Evolutionary conservation across 2,888 invertebrate species (phyloP), one percentile per base, ranked within the genome.

Genomic region (Trachelus troglodyta): DNA sequence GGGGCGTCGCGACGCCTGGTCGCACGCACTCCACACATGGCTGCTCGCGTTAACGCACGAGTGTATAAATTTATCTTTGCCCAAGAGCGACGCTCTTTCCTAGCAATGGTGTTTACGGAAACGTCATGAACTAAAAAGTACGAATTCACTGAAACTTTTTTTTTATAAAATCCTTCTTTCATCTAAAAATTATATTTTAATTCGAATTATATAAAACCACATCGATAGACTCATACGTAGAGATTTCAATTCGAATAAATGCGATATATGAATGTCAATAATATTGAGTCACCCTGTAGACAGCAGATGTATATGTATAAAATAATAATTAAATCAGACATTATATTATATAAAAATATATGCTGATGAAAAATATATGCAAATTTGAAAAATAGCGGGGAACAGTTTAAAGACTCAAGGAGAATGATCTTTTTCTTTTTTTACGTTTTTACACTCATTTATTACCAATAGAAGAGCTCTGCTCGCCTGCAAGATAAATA

Each of bases 11-110:
- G 74, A 74, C 74, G 74, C 37, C 35, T 23, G n/a, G 74, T 31
- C 74, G 37, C 74, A n/a, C 74, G 3, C 35, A 34, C 9, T 56
- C 23, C 56, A 1, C 56, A 71, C 71, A 71, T 56, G 71, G 33
- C 33, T 31, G 31, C 71, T 31, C 12, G 71, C 71, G 71, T 34
- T 71, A 31, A 34, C 71, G 71, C 71, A 34, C 34, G 71, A 31
- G 71, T 12, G 74, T 15, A 79, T 85, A 82, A 81, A 85, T 85
- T 85, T 83, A 85, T 85, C 81, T 80, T 73, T 73, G 34, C 79
- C 15, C 35, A 34, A 74, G 35, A 34, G n/a, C 35, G 37, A 71
- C 12, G 71, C 71, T 23, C 11, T 15, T 71, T 23, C n/a, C n/a
- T 35, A 11, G 34, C n/a, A 35, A 33, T 30, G 15, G 35, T 74